Conservation (phyloP, 2,888 invertebrate species). For the Oligia fasciuncula region DNA sequence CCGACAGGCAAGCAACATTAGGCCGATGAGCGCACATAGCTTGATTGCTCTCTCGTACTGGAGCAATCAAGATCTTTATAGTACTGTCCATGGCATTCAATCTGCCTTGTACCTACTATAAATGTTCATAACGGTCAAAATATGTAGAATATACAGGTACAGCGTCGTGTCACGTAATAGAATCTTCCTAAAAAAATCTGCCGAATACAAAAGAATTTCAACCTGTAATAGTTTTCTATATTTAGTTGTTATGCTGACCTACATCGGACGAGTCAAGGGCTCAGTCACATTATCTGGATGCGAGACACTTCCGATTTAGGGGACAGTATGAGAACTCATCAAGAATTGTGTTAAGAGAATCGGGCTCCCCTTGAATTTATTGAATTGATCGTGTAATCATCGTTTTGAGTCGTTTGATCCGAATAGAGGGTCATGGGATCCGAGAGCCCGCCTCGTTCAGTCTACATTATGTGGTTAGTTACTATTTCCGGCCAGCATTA, state of each 20-base stretch:
- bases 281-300: constrained; percentile 68
- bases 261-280: constrained; percentile 67
- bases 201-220: constrained; percentile 3
- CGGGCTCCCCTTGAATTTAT: constrained; percentile 9
- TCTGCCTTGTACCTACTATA: too few relatives aligned
- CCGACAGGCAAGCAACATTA: too few relatives aligned
- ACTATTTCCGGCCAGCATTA: too few relatives aligned
- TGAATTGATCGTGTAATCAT: constrained; percentile 11
- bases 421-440: not conserved
- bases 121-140: not conserved
- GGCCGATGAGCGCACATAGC: not conserved
- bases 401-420: constrained; percentile 8
- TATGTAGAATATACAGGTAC: not conserved
- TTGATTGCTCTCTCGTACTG: not conserved
- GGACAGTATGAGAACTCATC: constrained; percentile 46
- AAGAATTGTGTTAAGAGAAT: constrained; percentile 26
- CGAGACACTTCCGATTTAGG: constrained; percentile 58
- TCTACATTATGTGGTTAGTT: not conserved
- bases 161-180: not conserved
- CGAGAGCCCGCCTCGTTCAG: not conserved
- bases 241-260: constrained; percentile 70
- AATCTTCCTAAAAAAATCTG: not conserved
- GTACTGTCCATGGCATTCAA: not conserved
- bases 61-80: not conserved
- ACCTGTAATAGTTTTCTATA: constrained; percentile 57